phyloP scores from a whole-genome alignment of 2,797 vertebrate species.

The Rhabdomys pumilio region DNA sequence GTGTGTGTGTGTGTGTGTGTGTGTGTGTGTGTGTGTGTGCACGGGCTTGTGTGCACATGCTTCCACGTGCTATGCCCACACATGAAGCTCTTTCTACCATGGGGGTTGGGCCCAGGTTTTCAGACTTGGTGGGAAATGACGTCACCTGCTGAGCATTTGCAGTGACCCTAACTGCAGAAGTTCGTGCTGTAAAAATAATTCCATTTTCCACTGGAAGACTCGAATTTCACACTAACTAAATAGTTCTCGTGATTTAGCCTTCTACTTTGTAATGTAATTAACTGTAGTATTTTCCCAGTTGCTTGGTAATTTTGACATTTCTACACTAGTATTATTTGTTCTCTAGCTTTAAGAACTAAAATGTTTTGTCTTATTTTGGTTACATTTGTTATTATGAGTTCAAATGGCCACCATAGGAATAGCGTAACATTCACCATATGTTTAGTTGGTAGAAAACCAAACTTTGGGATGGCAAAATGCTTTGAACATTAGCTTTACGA shows the following conservation, averaged over 20 bases:
- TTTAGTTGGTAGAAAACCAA: background rate
- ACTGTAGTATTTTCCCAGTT: background rate
- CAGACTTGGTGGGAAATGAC: background rate
- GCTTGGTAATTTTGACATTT: constrained; percentile 37
- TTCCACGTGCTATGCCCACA: background rate
- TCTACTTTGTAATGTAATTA: background rate
- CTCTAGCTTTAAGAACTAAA: background rate
- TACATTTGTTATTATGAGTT: background rate
- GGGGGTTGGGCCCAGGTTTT: background rate
- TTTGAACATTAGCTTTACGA: background rate
- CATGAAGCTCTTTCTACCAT: too few species aligned
- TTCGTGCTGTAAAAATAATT: constrained; percentile 1
- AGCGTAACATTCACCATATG: background rate
- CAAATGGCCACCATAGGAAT: background rate
- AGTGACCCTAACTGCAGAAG: background rate
- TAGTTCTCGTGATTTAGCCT: background rate
- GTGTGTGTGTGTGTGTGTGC: too few species aligned
- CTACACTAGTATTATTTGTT: constrained; percentile 1
- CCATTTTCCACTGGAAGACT: background rate
- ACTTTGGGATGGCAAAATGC: background rate
- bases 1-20: too few species aligned
- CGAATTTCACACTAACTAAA: background rate
- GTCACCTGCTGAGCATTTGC: background rate
- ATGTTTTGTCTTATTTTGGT: constrained; percentile 16
- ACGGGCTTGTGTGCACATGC: background rate